Evolutionary conservation across 1,140 invertebrate genomes (phyloP).

Genomic region (Steinernema khuongi): DNA sequence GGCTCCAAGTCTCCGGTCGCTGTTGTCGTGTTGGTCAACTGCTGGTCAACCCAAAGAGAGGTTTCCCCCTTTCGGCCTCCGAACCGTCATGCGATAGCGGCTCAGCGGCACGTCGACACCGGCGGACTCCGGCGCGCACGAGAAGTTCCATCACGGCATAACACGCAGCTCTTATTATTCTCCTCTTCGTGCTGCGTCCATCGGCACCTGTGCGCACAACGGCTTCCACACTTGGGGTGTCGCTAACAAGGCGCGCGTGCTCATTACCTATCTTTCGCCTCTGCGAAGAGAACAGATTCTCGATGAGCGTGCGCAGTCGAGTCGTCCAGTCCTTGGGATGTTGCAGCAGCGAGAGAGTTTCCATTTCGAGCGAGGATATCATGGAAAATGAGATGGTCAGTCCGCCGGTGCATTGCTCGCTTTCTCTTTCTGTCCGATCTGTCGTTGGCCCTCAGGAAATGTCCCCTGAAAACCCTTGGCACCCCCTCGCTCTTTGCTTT

Average conservation of each 20-base stretch:
- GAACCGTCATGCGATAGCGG: conserved; percentile 4
- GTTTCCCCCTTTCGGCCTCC: not conserved
- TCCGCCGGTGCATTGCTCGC: not conserved
- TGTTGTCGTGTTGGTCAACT: too few species aligned
- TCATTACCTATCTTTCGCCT: conserved; percentile 11
- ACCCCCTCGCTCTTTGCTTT: too few species aligned
- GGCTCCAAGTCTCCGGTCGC: not conserved
- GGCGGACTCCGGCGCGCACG: not conserved
- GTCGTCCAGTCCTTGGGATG: not conserved
- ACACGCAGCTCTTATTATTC: not conserved
- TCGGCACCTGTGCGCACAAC: conserved; percentile 10
- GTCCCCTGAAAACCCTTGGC: too few species aligned
- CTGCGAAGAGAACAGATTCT: not conserved
- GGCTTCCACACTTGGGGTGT: conserved; percentile 4
- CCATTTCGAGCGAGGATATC: conserved; percentile 5
- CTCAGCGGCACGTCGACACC: not conserved
- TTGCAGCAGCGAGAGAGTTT: conserved; percentile 13
- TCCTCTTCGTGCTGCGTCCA: not conserved
- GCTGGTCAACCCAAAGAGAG: too few species aligned
- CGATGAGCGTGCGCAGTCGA: not conserved
- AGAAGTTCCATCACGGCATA: not conserved
- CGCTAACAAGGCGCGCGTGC: not conserved
- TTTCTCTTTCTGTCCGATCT: not conserved
- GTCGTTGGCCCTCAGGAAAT: not conserved
- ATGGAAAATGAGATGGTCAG: conserved; percentile 3